Evolutionary conservation across 2,113 vertebrate genomes (phyloP).

Genomic region (Dryoscopus gambensis): DNA sequence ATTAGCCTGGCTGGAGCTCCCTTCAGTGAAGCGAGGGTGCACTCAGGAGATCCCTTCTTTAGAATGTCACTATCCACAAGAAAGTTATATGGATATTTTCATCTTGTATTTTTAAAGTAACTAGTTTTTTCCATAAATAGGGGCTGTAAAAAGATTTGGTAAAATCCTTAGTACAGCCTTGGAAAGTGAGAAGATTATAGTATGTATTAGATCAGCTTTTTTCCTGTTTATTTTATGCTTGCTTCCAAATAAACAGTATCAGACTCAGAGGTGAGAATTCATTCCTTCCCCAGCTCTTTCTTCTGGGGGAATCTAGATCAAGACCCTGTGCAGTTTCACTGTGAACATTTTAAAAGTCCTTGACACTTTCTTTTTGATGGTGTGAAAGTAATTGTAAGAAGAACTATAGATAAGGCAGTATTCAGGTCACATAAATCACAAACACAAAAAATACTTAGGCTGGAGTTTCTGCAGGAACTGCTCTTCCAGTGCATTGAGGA

Average conservation of each 20-base stretch:
- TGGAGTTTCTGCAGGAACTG: background rate
- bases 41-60: background rate
- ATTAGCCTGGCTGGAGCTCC: background rate
- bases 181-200: background rate
- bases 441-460: background rate
- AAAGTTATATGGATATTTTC: background rate
- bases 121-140: background rate
- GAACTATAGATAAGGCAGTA: background rate
- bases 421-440: background rate
- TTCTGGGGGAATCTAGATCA: background rate
- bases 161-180: background rate
- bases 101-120: background rate
- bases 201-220: background rate
- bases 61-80: background rate
- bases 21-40: fast-evolving
- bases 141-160: background rate
- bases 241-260: background rate
- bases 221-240: background rate
- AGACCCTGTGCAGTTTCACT: background rate
- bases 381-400: background rate
- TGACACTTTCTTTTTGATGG: background rate
- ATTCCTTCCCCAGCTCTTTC: background rate
- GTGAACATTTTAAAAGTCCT: background rate
- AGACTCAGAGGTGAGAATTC: background rate
- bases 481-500: background rate